A percentile compares a stretch with the other conserved stretches of the same genome.
Evolutionary conservation across 2,888 invertebrate genomes (phyloP).

Genomic region (Beris chalybata): DNA sequence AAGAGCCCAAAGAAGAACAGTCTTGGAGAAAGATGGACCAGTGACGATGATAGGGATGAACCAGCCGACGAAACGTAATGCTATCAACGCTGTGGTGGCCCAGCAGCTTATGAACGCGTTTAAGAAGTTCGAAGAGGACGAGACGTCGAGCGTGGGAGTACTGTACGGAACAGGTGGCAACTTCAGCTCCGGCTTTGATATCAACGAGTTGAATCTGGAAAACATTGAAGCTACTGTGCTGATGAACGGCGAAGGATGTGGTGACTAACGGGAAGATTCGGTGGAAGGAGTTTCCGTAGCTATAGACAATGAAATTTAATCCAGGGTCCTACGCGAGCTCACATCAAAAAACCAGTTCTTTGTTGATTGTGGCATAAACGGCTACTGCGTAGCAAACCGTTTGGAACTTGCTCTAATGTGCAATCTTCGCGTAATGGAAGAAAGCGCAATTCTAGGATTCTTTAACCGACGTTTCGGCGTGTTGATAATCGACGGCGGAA

Average conservation of each 20-base stretch:
- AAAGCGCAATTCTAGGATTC: conserved; percentile 79
- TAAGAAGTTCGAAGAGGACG: too few relatives aligned
- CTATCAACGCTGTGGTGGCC: too few relatives aligned
- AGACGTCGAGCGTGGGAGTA: too few relatives aligned
- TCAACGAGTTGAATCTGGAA: conserved; percentile 69
- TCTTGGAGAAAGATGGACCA: too few relatives aligned
- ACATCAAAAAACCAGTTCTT: conserved; percentile 84
- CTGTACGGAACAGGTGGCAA: conserved; percentile 91
- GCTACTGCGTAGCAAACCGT: conserved; percentile 89
- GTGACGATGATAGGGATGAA: too few relatives aligned
- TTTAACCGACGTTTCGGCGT: conserved; percentile 86
- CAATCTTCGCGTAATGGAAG: conserved; percentile 86
- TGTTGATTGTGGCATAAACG: conserved; percentile 85
- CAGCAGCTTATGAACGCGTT: too few relatives aligned
- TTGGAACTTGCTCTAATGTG: conserved; percentile 90
- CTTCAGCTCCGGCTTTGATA: conserved; percentile 91
- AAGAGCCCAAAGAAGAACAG: too few relatives aligned
- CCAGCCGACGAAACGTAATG: too few relatives aligned
- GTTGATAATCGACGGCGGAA: conserved; percentile 81
- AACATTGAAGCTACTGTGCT: conserved; percentile 53
- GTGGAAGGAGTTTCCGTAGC: not conserved
- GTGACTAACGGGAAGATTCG: too few relatives aligned
- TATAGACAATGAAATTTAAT: too few relatives aligned
- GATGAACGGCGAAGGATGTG: conserved; percentile 58
- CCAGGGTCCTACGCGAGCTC: conserved; percentile 69